Percentiles rank a stretch among this genome's conserved stretches.
These are phyloP conservation scores for Ahaetulla prasina DNA, from an alignment of 2,113 vertebrate genomes.

Conservation along the genomic window DNA sequence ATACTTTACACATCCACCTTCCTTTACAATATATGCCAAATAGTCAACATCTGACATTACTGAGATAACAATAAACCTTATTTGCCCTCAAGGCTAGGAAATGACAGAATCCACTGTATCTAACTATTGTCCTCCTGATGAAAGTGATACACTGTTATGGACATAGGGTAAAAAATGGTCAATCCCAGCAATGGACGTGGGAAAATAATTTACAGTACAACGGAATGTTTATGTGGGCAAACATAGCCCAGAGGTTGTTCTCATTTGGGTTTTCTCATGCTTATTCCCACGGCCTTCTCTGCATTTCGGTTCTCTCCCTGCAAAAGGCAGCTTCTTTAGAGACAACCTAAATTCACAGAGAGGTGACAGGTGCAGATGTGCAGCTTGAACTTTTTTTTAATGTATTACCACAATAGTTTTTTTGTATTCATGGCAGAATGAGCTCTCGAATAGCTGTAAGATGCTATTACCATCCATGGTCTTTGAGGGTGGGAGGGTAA, in stretches of 20 bases:
- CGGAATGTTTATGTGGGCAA: not conserved
- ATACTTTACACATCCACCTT: not conserved
- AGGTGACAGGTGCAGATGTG: not conserved
- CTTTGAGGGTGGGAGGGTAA: not conserved
- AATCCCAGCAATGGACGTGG: not conserved
- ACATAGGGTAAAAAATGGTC: not conserved
- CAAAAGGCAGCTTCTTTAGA: not conserved
- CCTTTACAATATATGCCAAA: conserved; percentile 1
- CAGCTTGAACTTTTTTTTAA: not conserved
- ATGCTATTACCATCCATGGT: not conserved
- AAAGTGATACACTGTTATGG: not conserved
- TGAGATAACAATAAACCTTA: conserved; percentile 3
- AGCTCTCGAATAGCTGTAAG: not conserved
- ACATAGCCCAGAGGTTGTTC: not conserved
- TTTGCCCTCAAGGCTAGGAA: conserved; percentile 6
- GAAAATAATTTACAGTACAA: not conserved
- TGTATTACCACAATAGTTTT: not conserved
- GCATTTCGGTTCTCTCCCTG: not conserved
- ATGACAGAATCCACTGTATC: not conserved
- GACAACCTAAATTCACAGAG: not conserved
- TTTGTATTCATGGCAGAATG: not conserved
- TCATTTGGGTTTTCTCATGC: not conserved
- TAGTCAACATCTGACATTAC: not conserved
- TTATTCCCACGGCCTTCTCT: not conserved
- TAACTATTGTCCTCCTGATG: not conserved